A percentile compares a stretch with the other conserved stretches of the same genome.
phyloP scores from a whole-genome alignment of 2,888 invertebrate genomes.

The Pseudoips prasinana region DNA sequence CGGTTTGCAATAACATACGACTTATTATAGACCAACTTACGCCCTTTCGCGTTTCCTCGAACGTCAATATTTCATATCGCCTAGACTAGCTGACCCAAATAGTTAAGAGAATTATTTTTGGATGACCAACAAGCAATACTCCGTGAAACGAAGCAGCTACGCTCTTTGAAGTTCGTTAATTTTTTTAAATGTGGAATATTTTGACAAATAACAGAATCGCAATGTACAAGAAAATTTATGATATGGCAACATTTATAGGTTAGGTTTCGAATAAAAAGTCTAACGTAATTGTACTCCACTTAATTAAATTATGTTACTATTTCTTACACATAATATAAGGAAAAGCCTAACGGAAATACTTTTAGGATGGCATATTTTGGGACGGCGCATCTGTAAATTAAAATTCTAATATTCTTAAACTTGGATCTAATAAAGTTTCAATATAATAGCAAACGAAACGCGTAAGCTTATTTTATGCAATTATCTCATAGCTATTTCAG shows the following conservation, averaged over 20 bases:
- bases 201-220: conserved; percentile 32
- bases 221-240: conserved; percentile 28
- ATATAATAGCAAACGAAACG: too few relatives aligned
- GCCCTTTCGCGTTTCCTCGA: conserved; percentile 13
- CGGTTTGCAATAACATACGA: conserved; percentile 14
- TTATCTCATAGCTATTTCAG: too few relatives aligned
- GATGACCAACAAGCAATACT: conserved; percentile 32
- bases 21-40: conserved; percentile 11
- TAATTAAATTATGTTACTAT: too few relatives aligned
- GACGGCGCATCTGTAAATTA: too few relatives aligned
- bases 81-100: conserved; percentile 52
- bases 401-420: too few relatives aligned
- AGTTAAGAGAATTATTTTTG: conserved; percentile 44
- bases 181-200: conserved; percentile 25
- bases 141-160: conserved; percentile 38
- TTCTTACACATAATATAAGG: too few relatives aligned
- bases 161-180: conserved; percentile 25
- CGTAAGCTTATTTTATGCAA: too few relatives aligned
- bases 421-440: too few relatives aligned
- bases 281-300: too few relatives aligned
- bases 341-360: too few relatives aligned
- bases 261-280: too few relatives aligned
- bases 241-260: conserved; percentile 16
- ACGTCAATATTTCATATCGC: conserved; percentile 37
- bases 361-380: too few relatives aligned